phyloP scores from a whole-genome alignment of 2,888 invertebrate species.

The Nesidiocoris tenuis region DNA sequence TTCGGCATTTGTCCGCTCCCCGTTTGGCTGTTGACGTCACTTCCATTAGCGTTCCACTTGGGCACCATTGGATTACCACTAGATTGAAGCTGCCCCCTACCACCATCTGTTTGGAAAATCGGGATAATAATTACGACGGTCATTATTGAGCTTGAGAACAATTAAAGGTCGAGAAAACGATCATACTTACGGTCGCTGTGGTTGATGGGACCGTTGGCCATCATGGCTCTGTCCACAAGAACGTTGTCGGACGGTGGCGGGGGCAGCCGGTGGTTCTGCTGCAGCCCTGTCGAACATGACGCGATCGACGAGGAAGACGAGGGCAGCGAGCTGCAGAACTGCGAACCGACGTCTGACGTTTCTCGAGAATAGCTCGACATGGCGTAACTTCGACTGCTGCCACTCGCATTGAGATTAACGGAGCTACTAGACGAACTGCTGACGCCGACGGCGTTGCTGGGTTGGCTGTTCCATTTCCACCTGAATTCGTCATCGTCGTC shows the following conservation, averaged over 20 bases:
- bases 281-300: background rate
- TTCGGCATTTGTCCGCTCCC: conserved; percentile 3
- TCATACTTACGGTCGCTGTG: conserved; percentile 46
- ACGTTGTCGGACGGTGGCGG: conserved; percentile 31
- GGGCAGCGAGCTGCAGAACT: background rate
- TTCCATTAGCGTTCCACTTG: conserved; percentile 27
- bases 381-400: background rate
- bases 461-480: background rate
- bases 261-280: conserved; percentile 37
- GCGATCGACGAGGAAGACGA: background rate
- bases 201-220: conserved; percentile 45
- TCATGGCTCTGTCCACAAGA: conserved; percentile 31
- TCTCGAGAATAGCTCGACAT: background rate
- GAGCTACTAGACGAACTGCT: background rate
- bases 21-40: conserved; percentile 5
- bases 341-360: background rate
- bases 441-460: background rate
- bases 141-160: background rate
- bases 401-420: background rate
- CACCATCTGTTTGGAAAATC: no score
- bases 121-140: background rate
- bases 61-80: conserved; percentile 32
- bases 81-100: conserved; percentile 41
- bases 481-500: background rate
- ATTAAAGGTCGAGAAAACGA: no score